Evolutionary conservation across 1,140 invertebrate species (phyloP).

Genomic region (Pogonomyrmex californicus): DNA sequence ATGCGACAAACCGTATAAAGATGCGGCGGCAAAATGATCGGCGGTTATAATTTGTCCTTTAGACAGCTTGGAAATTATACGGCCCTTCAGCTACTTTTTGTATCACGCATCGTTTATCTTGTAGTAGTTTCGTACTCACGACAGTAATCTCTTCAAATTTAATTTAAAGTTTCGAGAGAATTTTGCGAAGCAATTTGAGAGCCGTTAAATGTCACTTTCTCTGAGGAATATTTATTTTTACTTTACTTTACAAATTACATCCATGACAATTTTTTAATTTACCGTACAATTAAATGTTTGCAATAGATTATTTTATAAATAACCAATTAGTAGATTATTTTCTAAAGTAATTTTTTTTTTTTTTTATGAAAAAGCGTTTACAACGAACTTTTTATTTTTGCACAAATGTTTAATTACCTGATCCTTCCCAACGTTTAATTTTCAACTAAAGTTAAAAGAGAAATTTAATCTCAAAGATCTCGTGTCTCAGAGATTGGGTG

Average conservation of each 20-base stretch:
- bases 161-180: neutral
- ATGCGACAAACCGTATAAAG: constrained; percentile 49
- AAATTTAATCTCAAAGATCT: neutral
- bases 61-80: neutral
- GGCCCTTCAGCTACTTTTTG: neutral
- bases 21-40: constrained; percentile 33
- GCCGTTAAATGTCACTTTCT: neutral
- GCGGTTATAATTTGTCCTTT: constrained; percentile 30
- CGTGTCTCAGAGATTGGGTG: neutral
- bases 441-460: neutral
- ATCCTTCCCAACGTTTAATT: neutral
- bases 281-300: neutral
- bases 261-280: neutral
- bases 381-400: neutral
- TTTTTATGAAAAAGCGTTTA: neutral
- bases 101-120: constrained; percentile 7
- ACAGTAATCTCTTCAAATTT: neutral
- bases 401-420: neutral
- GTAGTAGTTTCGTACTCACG: neutral
- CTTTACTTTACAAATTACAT: neutral
- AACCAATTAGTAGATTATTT: neutral
- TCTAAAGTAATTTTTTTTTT: neutral
- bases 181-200: neutral
- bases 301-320: neutral
- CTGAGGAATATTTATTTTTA: neutral